A percentile compares a stretch with the other conserved stretches of the same genome.
These are phyloP conservation scores for Gibbula magus DNA, from an alignment of 2,888 invertebrate species.

Conservation along the genomic window DNA sequence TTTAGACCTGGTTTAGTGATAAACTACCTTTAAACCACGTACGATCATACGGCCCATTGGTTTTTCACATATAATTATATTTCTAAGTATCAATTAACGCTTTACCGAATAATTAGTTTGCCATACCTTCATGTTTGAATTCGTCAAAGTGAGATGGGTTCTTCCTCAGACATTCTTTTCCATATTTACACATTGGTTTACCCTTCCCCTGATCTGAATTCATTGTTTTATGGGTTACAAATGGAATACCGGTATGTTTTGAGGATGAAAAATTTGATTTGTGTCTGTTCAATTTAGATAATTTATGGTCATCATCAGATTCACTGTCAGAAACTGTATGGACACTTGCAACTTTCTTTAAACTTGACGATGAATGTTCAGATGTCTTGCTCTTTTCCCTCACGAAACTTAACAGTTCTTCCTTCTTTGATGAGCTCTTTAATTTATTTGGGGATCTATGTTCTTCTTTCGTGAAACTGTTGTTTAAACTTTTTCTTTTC, in stretches of 20 bases:
- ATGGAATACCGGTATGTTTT: not conserved
- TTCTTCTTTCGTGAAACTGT: not conserved
- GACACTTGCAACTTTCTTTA: not conserved
- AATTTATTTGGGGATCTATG: not conserved
- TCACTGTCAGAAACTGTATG: not conserved
- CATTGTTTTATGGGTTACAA: not conserved
- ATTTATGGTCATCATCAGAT: not conserved
- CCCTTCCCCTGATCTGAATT: not conserved
- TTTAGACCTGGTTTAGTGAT: too few species aligned
- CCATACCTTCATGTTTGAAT: conserved; percentile 81
- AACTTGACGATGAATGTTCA: not conserved
- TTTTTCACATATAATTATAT: too few species aligned
- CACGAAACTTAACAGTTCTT: too few species aligned
- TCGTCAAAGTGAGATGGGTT: conserved; percentile 90
- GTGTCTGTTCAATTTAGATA: too few species aligned
- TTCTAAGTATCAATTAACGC: too few species aligned
- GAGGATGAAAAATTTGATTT: not conserved
- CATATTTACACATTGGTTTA: conserved; percentile 82
- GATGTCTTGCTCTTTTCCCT: too few species aligned
- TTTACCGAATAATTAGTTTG: too few species aligned
- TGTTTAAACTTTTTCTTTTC: not conserved
- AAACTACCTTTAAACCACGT: too few species aligned
- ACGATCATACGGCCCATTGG: too few species aligned
- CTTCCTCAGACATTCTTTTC: conserved; percentile 86
- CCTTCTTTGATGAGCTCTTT: not conserved